Conservation (phyloP, 2,113 vertebrate genomes). For the Bubo scandiacus region DNA sequence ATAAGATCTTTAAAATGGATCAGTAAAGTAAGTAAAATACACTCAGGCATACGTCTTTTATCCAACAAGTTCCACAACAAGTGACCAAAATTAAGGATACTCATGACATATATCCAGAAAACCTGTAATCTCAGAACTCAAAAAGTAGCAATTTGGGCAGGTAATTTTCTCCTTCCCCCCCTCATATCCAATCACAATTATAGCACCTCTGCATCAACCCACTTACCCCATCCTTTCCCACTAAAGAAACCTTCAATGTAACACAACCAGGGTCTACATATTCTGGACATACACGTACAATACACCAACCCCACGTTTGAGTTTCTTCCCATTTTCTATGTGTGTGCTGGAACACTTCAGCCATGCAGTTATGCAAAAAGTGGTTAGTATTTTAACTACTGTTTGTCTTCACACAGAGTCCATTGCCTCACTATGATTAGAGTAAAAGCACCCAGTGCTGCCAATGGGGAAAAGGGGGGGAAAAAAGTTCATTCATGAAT, state of each 20-base stretch:
- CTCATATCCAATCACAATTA: background rate
- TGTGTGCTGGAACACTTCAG: background rate
- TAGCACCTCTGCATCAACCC: background rate
- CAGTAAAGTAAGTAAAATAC: background rate
- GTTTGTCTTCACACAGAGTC: background rate
- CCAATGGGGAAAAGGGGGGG: background rate
- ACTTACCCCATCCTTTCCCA: background rate
- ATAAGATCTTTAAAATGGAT: background rate
- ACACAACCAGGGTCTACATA: background rate
- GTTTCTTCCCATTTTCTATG: background rate
- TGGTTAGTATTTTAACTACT: background rate
- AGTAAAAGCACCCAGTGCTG: background rate
- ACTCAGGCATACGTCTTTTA: background rate
- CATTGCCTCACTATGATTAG: background rate
- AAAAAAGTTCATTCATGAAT: slow-evolving; percentile 48
- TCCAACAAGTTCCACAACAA: background rate
- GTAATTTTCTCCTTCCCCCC: background rate
- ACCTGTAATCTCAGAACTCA: background rate
- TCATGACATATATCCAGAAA: background rate
- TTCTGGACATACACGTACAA: background rate
- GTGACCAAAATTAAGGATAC: background rate
- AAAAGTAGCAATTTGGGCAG: background rate
- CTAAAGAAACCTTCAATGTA: accelerated
- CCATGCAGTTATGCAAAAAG: background rate
- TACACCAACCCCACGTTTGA: background rate